phyloP scores from a whole-genome alignment of 2,113 vertebrate species.

The Condylura cristata region DNA sequence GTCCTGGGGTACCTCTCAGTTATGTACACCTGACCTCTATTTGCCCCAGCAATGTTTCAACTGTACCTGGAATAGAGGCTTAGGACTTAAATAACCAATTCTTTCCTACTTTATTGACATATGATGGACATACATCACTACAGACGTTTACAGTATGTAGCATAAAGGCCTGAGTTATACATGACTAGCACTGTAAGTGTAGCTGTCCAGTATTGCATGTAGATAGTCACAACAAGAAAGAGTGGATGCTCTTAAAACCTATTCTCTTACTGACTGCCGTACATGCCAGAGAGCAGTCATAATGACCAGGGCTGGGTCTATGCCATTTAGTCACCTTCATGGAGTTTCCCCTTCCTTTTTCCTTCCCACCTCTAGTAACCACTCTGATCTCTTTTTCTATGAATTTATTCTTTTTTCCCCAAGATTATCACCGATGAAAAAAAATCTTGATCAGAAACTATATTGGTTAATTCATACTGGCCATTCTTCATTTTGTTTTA shows the following conservation, averaged over 20 bases:
- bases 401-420: background rate
- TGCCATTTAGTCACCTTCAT: background rate
- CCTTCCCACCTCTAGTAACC: background rate
- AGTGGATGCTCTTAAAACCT: background rate
- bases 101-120: too few relatives aligned
- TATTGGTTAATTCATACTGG: background rate
- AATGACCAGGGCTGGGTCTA: background rate
- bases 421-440: background rate
- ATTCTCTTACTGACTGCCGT: background rate
- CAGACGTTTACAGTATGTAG: too few relatives aligned
- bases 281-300: background rate
- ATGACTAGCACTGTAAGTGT: too few relatives aligned
- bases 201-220: background rate
- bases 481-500: background rate
- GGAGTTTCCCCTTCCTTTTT: background rate
- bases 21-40: too few relatives aligned
- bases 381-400: background rate
- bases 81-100: background rate
- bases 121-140: too few relatives aligned
- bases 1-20: too few relatives aligned
- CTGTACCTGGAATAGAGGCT: background rate
- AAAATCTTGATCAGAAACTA: background rate
- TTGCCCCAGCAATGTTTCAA: background rate
- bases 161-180: too few relatives aligned
- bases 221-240: background rate